Base-by-base conservation (phyloP, 2,797 vertebrate species). In the Platyrinchus mystaceus region DNA sequence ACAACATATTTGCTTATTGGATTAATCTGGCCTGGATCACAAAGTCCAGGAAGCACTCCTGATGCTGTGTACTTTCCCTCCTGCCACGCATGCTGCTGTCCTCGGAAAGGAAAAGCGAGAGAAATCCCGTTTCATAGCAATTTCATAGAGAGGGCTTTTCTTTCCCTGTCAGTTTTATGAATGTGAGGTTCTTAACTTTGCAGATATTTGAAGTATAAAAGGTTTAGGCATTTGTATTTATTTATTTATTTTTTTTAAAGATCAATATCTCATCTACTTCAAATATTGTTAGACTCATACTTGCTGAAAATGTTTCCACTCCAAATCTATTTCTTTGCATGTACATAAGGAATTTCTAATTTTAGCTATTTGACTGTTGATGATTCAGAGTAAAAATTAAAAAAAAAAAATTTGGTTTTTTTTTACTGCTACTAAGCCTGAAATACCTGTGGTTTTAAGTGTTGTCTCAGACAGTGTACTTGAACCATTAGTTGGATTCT, bases 211-310 rank as follows among this genome's bases (percentile, higher is more conserved):
- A 74, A 86, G 32, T 90, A 87, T 95, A 93, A 93, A 75, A 77
- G 52, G 21, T 46, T 88, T 69, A 22, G 44, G 23, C 10, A 63
- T 75, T 67, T 64, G 9, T 80, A 63, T 81, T 92, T 92, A 68
- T 80, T 93, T 87, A 79, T 89, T 93, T 94, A 85, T 95, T 88
- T 85, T 23, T 95, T 88, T 85, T 23, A 44, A 7, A 18, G 41
- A 94, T 96, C 90, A 92, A 90, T 96, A 95, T 84, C 94, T 95
- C 73, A 91, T 96, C 83, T 94, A 58, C 28, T 70, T 63, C 83
- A 81, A 89, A 96, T 84, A 90, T 36, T 39, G 55, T 81, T 90
- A 95, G 47, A 89, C 44, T 93, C 68, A 87, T 91, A 86, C 28
- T 77, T 95, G 36, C 77, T 59, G 85, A 55, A 89, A 78, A 96